Conservation (phyloP, 2,888 invertebrate genomes). For the Acronicta aceris region DNA sequence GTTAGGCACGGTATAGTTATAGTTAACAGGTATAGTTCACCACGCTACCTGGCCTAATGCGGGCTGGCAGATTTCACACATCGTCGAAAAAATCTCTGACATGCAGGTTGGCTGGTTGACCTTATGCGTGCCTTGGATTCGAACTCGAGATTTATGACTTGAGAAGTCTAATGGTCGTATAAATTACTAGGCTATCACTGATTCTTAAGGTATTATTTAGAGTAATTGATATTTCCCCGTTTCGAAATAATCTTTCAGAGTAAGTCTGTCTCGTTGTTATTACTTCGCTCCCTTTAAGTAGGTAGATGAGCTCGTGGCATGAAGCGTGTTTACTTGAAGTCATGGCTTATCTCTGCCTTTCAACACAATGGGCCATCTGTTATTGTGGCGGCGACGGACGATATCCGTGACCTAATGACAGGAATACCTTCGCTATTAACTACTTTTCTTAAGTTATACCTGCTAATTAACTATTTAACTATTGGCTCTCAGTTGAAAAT, state of each 20-base stretch:
- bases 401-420: conserved; percentile 76
- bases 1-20: no score
- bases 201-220: conserved; percentile 21
- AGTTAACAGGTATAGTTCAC: no score
- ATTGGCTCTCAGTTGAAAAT: conserved; percentile 19
- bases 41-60: no score
- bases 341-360: conserved; percentile 75
- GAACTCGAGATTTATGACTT: no score
- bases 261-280: conserved; percentile 23
- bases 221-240: conserved; percentile 14
- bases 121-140: no score
- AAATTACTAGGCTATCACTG: no score
- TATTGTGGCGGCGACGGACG: conserved; percentile 75
- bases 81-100: no score
- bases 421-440: conserved; percentile 55
- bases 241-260: conserved; percentile 26
- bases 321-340: conserved; percentile 53
- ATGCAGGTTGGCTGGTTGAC: no score
- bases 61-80: no score
- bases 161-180: no score
- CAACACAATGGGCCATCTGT: conserved; percentile 82
- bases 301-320: conserved; percentile 33
- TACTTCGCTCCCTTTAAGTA: conserved; percentile 37
- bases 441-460: conserved; percentile 29
- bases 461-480: conserved; percentile 36